Conservation (phyloP, 2,888 invertebrate species). For the Ryuthela nishihirai region DNA sequence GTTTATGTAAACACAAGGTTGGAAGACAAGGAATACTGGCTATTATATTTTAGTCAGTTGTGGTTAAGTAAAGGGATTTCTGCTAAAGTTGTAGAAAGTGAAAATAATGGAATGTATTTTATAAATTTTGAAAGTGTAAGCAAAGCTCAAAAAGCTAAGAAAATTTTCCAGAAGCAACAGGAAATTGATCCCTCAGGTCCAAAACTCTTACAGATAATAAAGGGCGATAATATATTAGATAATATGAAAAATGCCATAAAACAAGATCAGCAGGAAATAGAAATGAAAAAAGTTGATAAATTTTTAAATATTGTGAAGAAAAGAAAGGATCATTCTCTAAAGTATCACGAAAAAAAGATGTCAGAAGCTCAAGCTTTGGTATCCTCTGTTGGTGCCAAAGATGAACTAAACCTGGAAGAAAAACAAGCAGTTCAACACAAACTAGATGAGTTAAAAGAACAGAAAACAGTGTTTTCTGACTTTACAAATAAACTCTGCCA, state of each 20-base stretch:
- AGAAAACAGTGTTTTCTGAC: constrained; percentile 16
- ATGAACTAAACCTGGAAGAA: background rate
- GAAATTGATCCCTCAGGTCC: constrained; percentile 6
- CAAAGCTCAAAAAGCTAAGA: constrained; percentile 28
- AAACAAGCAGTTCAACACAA: constrained; percentile 6
- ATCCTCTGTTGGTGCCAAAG: background rate
- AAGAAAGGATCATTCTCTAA: constrained; percentile 10
- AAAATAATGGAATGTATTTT: constrained; percentile 5
- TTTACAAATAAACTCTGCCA: constrained; percentile 1
- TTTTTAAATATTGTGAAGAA: constrained; percentile 12
- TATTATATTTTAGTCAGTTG: too few relatives aligned
- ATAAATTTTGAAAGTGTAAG: constrained; percentile 24
- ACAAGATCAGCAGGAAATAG: background rate
- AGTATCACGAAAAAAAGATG: constrained; percentile 4
- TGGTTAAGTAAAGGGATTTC: too few relatives aligned
- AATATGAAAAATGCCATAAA: background rate
- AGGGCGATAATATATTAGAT: constrained; percentile 4
- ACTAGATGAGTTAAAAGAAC: constrained; percentile 21
- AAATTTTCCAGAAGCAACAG: constrained; percentile 13
- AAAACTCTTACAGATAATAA: constrained; percentile 24
- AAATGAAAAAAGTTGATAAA: constrained; percentile 17
- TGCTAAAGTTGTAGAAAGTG: background rate
- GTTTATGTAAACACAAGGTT: too few relatives aligned
- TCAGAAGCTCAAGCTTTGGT: background rate
- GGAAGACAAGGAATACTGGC: too few relatives aligned